Evolutionary conservation across 2,797 vertebrate species (phyloP).

Genomic region (Glossophaga mutica): DNA sequence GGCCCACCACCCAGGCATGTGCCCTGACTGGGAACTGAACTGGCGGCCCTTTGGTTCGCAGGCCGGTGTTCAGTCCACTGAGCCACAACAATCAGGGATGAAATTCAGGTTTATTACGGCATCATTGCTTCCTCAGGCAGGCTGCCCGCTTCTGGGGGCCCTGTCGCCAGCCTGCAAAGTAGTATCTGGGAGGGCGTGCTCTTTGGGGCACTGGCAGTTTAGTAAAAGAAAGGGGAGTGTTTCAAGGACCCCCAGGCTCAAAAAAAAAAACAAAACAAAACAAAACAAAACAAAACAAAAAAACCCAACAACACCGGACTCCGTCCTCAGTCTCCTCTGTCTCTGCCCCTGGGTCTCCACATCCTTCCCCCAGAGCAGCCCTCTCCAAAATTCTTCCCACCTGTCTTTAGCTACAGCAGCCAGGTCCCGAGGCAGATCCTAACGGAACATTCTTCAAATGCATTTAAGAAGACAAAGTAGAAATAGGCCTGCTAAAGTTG

Average conservation of each 20-base stretch:
- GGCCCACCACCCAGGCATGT: too few relatives aligned
- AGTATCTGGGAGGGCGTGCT: background rate
- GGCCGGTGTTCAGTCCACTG: too few relatives aligned
- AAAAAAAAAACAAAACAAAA: background rate
- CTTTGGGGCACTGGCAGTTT: background rate
- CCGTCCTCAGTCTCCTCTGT: background rate
- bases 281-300: too few relatives aligned
- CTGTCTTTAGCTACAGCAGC: background rate
- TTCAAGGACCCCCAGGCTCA: background rate
- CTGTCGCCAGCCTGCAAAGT: background rate
- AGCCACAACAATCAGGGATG: too few relatives aligned
- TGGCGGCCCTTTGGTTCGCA: too few relatives aligned
- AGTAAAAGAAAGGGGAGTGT: background rate
- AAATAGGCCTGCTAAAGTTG: background rate
- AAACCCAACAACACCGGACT: too few relatives aligned
- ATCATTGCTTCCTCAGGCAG: background rate
- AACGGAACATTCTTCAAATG: background rate
- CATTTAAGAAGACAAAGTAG: background rate
- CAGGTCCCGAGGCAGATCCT: background rate
- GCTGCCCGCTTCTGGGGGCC: background rate
- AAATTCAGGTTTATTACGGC: background rate
- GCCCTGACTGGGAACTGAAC: too few relatives aligned
- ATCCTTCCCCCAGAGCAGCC: too few relatives aligned
- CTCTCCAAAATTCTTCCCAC: background rate
- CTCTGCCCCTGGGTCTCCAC: background rate